Percentiles rank a stretch among this genome's conserved stretches.
Evolutionary conservation across 2,797 vertebrate genomes (phyloP).

Genomic region (Siniperca undulata): DNA sequence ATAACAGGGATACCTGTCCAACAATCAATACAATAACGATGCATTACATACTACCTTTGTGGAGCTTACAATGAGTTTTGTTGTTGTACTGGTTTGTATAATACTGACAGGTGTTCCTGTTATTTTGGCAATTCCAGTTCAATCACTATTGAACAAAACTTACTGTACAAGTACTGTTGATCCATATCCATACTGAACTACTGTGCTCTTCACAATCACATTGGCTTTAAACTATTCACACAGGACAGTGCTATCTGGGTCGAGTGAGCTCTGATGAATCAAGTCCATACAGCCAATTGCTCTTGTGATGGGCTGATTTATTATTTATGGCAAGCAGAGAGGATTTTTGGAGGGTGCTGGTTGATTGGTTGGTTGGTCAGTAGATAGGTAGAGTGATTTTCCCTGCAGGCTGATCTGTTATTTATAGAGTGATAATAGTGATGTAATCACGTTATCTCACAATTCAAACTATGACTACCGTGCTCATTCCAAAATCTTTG

Average conservation of each 20-base stretch:
- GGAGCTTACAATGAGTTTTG: no score
- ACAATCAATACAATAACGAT: neutral
- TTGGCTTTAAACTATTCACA: constrained; percentile 4
- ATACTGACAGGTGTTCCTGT: neutral
- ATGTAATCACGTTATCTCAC: constrained; percentile 36
- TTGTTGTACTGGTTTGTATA: neutral
- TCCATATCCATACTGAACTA: neutral
- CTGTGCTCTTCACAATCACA: neutral
- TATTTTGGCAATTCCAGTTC: neutral
- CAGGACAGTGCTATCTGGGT: constrained; percentile 53
- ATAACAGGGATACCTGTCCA: neutral
- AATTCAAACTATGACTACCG: neutral
- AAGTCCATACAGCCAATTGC: constrained; percentile 48
- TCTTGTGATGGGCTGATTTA: constrained; percentile 43
- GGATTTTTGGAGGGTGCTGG: constrained; percentile 35
- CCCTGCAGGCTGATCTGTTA: constrained; percentile 31
- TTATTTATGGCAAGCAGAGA: constrained; percentile 62
- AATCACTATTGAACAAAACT: neutral
- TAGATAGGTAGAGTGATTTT: constrained; percentile 24
- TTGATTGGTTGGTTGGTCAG: constrained; percentile 13
- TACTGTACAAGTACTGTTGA: constrained; percentile 1
- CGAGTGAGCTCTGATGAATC: constrained; percentile 41
- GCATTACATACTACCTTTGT: neutral
- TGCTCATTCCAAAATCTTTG: neutral
- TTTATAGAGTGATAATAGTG: constrained; percentile 35